Percentiles rank a stretch among this genome's conserved stretches.
Conservation (phyloP, 2,113 vertebrate genomes). For the Leptocoma aspasia region DNA sequence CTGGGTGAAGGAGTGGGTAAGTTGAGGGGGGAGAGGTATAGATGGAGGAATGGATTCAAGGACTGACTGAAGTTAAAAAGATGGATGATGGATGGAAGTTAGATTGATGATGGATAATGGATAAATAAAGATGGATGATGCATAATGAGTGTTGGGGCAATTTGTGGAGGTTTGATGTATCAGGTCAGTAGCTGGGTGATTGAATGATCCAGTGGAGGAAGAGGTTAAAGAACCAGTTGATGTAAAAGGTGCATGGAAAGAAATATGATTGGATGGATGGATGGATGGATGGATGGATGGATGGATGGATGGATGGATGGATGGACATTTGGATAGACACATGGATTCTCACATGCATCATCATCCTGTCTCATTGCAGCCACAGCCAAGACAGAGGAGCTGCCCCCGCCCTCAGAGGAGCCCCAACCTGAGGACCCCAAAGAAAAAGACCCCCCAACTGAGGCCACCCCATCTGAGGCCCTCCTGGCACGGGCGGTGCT, state of each 20-base stretch:
- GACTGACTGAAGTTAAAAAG: not conserved
- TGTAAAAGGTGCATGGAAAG: not conserved
- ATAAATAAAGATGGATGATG: not conserved
- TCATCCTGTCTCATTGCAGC: not conserved
- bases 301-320: not conserved
- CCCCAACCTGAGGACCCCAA: no score
- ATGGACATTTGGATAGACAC: not conserved
- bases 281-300: no score
- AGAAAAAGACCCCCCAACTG: no score
- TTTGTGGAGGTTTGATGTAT: not conserved
- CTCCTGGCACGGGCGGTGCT: not conserved
- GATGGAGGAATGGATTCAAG: not conserved
- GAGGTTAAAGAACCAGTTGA: not conserved
- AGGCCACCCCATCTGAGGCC: not conserved
- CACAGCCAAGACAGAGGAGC: not conserved
- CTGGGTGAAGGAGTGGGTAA: not conserved
- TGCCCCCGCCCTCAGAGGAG: not conserved
- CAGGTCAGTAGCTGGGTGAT: not conserved
- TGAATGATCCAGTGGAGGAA: not conserved
- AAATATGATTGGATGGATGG: no score
- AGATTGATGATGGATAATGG: not conserved
- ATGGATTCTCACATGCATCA: not conserved
- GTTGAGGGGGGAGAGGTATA: not conserved
- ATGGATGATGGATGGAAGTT: not conserved
- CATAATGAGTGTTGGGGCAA: not conserved